Base-by-base conservation (phyloP, 2,888 invertebrate species). In the Chalcosyrphus nemorum region DNA sequence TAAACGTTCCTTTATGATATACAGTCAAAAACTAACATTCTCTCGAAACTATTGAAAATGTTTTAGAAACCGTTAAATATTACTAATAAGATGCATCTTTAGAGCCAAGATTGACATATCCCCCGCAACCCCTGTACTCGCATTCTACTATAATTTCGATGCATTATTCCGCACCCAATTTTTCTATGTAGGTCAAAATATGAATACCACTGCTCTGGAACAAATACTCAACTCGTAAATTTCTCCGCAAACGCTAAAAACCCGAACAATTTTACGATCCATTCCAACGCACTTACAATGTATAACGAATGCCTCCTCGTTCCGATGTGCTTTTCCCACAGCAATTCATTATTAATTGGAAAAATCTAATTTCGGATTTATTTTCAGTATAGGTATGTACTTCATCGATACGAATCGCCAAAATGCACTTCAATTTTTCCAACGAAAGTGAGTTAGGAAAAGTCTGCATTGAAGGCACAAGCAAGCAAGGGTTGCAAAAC, bases 301-400 rank as follows among this genome's bases (percentile, higher is more conserved):
- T 76, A 4, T 24, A 24, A 81, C 71, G 76, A 63, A 75, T 74
- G 7, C 21, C 56, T 38, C 38, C 54, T 52, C 56, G 61, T n/a
- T n/a, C n/a, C n/a, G n/a, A n/a, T n/a, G n/a, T n/a, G n/a, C n/a
- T n/a, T n/a, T n/a, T n/a, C n/a, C n/a, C n/a, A n/a, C n/a, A n/a
- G n/a, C 24, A 4, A 54, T 82, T 61, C 77, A 78, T 82, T 72
- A 78, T 72, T 82, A 78, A 82, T 78, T 72, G 5, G 43, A 19
- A 5, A 77, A 61, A 72, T 50, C 72, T 54, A 61, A 75, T 76
- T 65, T 54, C 35, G 50, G 81, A 70, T 82, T 77, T 71, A 65
- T 71, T 71, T 52, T 59, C 47, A 27, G 43, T 66, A 74, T 41
- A 24, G n/a, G n/a, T n/a, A n/a, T n/a, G n/a, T n/a, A n/a, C n/a